These are phyloP conservation scores for Phortica variegata DNA, from an alignment of 1,140 invertebrate species.

Conservation along the genomic window DNA sequence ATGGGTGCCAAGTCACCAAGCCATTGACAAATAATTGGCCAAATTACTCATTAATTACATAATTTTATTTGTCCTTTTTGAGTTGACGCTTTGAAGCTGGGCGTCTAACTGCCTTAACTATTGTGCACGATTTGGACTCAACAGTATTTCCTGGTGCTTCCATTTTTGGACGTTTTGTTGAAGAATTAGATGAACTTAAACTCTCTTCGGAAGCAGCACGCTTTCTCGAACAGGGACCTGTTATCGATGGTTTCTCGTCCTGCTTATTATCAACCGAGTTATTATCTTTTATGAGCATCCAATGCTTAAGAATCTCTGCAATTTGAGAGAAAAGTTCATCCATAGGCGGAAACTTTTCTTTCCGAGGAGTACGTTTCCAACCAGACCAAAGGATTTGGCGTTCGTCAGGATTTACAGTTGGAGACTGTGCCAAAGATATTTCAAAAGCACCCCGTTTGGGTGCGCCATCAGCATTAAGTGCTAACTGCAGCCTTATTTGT, in stretches of 20 bases:
- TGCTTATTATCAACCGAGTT: too few species aligned
- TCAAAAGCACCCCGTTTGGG: slow-evolving; percentile 43
- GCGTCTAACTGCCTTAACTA: neutral
- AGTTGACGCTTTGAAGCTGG: slow-evolving; percentile 5
- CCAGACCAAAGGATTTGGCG: slow-evolving; percentile 38
- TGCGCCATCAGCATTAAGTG: slow-evolving; percentile 32
- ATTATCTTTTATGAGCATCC: too few species aligned
- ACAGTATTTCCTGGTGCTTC: neutral
- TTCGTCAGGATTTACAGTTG: slow-evolving; percentile 8
- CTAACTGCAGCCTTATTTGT: slow-evolving; percentile 31
- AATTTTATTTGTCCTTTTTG: too few species aligned
- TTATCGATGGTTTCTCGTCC: too few species aligned
- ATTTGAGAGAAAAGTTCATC: slow-evolving; percentile 23
- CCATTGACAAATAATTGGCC: too few species aligned
- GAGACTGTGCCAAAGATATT: slow-evolving; percentile 20
- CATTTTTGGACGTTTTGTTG: too few species aligned
- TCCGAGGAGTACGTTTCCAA: slow-evolving; percentile 41
- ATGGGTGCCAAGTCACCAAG: too few species aligned
- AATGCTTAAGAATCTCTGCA: neutral
- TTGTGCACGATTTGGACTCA: neutral
- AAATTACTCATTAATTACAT: too few species aligned
- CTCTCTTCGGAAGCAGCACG: too few species aligned
- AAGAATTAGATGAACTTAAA: too few species aligned
- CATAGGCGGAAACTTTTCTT: slow-evolving; percentile 39
- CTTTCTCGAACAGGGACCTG: too few species aligned